phyloP scores from a whole-genome alignment of 2,797 vertebrate genomes.

The Amniataba percoides region DNA sequence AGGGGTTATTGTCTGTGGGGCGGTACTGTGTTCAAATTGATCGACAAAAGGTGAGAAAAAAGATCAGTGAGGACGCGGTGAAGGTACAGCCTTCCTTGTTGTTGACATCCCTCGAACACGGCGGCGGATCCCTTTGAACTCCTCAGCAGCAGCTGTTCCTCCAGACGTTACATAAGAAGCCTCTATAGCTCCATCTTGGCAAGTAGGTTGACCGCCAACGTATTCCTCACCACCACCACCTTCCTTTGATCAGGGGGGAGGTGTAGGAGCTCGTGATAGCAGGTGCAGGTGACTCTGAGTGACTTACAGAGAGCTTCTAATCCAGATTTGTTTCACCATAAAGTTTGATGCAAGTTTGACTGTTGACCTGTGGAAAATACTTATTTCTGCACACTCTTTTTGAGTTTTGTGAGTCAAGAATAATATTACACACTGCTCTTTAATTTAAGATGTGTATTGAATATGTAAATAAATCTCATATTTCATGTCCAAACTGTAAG shows the following conservation, averaged over 20 bases:
- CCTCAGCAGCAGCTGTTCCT: conserved; percentile 60
- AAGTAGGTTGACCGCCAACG: conserved; percentile 35
- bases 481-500: background rate
- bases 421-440: background rate
- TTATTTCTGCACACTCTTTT: too few species aligned
- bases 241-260: conserved; percentile 50
- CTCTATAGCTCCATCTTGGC: conserved; percentile 31
- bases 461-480: background rate
- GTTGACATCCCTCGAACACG: conserved; percentile 27
- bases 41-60: background rate
- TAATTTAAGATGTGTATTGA: background rate
- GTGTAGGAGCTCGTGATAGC: conserved; percentile 12
- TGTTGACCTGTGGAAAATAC: background rate
- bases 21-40: background rate
- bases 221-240: conserved; percentile 44
- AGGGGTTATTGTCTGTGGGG: background rate
- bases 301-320: conserved; percentile 11
- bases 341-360: background rate
- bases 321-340: conserved; percentile 1
- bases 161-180: conserved; percentile 46
- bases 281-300: conserved; percentile 5
- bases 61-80: conserved; percentile 23
- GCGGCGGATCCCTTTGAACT: conserved; percentile 37
- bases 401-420: too few species aligned
- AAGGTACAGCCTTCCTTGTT: conserved; percentile 31